phyloP scores from a whole-genome alignment of 2,888 invertebrate genomes.

The Stenotaenia linearis region DNA sequence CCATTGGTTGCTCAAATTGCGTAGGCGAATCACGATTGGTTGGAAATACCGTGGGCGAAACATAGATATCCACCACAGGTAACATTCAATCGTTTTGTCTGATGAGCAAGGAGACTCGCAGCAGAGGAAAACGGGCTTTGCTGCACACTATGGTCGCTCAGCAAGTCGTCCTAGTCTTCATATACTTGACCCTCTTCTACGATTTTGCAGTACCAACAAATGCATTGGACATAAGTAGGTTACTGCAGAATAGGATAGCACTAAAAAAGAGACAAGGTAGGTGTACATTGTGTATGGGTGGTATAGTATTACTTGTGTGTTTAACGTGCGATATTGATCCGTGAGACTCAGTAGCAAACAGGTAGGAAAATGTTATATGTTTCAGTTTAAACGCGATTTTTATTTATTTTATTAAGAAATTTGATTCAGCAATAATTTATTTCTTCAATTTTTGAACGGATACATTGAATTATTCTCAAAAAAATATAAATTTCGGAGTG shows the following conservation, averaged over 20 bases:
- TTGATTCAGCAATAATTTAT: neutral
- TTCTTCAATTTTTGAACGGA: neutral
- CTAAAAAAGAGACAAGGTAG: conserved; percentile 31
- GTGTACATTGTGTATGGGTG: neutral
- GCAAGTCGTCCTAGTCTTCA: conserved; percentile 26
- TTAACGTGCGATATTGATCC: neutral
- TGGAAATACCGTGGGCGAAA: neutral
- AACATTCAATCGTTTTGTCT: conserved; percentile 2
- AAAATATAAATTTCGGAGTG: neutral
- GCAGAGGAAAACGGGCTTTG: conserved; percentile 5
- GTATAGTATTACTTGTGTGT: neutral
- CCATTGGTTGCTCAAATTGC: conserved; percentile 4
- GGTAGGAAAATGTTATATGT: neutral
- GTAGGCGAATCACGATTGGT: neutral
- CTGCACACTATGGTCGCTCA: conserved; percentile 24
- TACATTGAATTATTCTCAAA: neutral
- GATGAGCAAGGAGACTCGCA: conserved; percentile 10
- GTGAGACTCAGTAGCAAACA: neutral
- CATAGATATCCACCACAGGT: neutral
- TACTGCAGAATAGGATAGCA: conserved; percentile 32
- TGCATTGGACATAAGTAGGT: conserved; percentile 30
- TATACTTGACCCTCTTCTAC: conserved; percentile 14
- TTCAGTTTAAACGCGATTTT: neutral
- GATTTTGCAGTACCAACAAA: conserved; percentile 22
- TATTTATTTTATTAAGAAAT: neutral